Conservation (phyloP, 2,113 vertebrate genomes). For the Aepyceros melampus region DNA sequence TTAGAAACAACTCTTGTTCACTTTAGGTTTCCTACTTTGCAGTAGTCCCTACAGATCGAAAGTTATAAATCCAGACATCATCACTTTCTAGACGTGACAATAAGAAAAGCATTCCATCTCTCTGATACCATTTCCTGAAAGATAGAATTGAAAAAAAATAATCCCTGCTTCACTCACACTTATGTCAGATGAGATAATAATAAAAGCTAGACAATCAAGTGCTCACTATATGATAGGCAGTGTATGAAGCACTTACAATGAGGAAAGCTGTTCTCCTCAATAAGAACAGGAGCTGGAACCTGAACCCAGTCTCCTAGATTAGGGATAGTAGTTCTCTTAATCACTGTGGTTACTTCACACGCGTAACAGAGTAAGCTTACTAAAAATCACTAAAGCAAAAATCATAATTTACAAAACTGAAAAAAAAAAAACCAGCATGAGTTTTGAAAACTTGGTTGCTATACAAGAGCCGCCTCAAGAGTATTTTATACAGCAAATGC, state of each 20-base stretch:
- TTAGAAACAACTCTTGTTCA: not conserved
- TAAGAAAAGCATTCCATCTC: not conserved
- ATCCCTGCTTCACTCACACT: not conserved
- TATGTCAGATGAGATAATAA: not conserved
- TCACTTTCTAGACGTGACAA: not conserved
- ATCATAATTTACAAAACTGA: not conserved
- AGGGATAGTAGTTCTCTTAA: not conserved
- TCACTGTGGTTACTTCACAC: not conserved
- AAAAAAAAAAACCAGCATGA: not conserved
- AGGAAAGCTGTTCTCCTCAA: not conserved
- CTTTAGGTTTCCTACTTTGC: not conserved
- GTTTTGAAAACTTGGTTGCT: not conserved
- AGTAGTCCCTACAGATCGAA: not conserved
- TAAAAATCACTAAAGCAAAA: conserved; percentile 15
- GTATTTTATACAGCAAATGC: not conserved
- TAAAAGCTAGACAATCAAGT: not conserved
- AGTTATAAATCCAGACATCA: not conserved
- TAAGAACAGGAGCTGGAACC: not conserved
- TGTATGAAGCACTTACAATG: not conserved
- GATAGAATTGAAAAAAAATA: not conserved
- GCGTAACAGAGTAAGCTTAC: not conserved
- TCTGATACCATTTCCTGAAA: not conserved
- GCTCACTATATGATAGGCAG: not conserved
- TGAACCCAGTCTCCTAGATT: not conserved
- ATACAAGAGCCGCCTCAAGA: not conserved